Conservation (phyloP, 2,113 vertebrate genomes). For the Chaetodon trifascialis region DNA sequence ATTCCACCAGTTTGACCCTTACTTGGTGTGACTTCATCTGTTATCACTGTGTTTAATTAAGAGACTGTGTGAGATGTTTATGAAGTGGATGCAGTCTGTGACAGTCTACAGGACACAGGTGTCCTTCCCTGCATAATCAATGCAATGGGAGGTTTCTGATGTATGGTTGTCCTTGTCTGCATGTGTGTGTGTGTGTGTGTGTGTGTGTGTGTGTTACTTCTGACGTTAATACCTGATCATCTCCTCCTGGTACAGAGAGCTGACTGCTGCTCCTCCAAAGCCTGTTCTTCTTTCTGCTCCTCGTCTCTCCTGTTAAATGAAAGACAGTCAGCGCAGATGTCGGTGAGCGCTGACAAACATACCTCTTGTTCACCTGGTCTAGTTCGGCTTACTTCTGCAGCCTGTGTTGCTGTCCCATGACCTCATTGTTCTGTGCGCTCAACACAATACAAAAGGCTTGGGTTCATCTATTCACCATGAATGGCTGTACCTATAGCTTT, state of each 20-base stretch:
- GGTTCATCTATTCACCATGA: constrained; percentile 13
- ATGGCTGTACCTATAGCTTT: constrained; percentile 8
- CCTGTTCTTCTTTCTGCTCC: constrained; percentile 86
- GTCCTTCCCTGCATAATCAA: not conserved
- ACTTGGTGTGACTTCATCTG: too few species aligned
- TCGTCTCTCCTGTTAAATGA: constrained; percentile 86
- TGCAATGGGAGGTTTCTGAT: not conserved
- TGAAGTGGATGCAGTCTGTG: not conserved
- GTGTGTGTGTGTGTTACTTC: not conserved
- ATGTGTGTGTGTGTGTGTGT: not conserved
- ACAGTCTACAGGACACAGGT: not conserved
- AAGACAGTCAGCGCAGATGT: not conserved
- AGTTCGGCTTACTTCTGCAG: constrained; percentile 11
- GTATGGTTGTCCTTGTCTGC: not conserved
- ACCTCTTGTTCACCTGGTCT: not conserved
- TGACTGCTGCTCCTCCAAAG: constrained; percentile 93
- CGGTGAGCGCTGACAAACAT: not conserved
- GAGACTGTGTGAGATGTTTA: not conserved
- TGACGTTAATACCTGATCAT: constrained; percentile 89
- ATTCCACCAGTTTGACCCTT: too few species aligned
- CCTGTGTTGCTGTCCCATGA: not conserved
- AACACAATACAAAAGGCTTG: constrained; percentile 28
- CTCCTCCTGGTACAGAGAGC: constrained; percentile 96
- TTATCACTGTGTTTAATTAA: too few species aligned
- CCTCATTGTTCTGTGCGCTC: constrained; percentile 10